phyloP scores from a whole-genome alignment of 92 coral and sea anemone species.

The Epizoanthus scotinus region DNA sequence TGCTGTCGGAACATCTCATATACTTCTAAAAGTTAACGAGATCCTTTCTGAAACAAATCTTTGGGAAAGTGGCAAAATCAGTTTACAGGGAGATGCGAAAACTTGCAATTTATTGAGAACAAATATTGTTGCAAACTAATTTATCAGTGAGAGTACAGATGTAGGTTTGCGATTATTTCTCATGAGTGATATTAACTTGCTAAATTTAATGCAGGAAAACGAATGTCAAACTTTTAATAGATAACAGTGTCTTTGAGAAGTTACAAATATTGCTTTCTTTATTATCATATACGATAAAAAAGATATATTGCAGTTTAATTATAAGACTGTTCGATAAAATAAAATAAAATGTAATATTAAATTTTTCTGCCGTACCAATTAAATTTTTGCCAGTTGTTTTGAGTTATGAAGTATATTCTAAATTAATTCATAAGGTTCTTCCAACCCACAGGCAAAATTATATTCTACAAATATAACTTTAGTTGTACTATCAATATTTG shows the following conservation, averaged over 20 bases:
- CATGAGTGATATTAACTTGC: neutral
- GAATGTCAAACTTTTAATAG: neutral
- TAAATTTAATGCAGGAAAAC: neutral
- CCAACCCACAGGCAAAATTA: no score
- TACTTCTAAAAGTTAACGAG: neutral
- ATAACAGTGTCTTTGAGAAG: neutral
- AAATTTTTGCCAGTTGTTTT: no score
- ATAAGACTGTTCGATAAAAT: neutral
- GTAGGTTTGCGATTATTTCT: constrained; percentile 4
- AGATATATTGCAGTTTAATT: neutral
- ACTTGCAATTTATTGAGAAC: constrained; percentile 16
- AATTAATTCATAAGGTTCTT: no score
- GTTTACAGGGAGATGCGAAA: constrained; percentile 14
- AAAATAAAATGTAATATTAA: neutral
- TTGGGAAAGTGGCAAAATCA: neutral
- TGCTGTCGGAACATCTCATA: neutral
- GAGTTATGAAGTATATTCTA: no score
- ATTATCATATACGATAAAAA: neutral
- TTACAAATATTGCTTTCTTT: neutral
- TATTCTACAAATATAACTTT: no score
- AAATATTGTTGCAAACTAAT: constrained; percentile 9
- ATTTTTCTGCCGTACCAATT: neutral
- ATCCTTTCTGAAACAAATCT: neutral
- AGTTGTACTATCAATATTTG: no score
- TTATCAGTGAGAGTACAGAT: constrained; percentile 37